These are phyloP conservation scores for Drosophila atripex DNA, from an alignment of 2,888 invertebrate species.

Conservation along the genomic window DNA sequence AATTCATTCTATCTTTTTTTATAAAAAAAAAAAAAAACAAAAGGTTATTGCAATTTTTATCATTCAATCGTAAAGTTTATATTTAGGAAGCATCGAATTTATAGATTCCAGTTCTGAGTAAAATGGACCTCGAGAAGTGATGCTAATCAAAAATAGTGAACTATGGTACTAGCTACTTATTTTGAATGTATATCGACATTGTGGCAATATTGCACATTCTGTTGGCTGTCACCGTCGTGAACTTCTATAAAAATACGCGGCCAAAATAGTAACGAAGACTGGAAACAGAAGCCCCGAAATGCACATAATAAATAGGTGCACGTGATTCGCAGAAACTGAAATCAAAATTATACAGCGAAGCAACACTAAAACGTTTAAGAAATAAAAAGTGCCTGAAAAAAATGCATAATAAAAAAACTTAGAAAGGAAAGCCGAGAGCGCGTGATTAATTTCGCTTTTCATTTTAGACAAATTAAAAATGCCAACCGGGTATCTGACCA, in stretches of 20 bases:
- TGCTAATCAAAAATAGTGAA: too few relatives aligned
- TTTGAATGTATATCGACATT: neutral
- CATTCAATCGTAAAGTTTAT: too few relatives aligned
- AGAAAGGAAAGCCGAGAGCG: constrained; percentile 62
- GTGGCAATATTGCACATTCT: neutral
- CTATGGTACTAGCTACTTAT: too few relatives aligned
- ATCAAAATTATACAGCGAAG: constrained; percentile 39
- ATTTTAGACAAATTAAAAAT: constrained; percentile 31
- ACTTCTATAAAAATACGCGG: constrained; percentile 35
- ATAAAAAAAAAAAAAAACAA: too few relatives aligned
- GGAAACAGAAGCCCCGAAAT: constrained; percentile 36
- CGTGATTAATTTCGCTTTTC: constrained; percentile 63
- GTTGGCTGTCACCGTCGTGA: neutral
- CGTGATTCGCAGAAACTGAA: constrained; percentile 63
- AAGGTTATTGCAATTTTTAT: too few relatives aligned
- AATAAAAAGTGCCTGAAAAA: constrained; percentile 61
- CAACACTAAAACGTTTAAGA: constrained; percentile 48
- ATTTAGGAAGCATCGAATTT: too few relatives aligned
- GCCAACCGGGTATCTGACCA: constrained; percentile 24
- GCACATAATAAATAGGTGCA: constrained; percentile 70
- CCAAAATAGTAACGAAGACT: constrained; percentile 67
- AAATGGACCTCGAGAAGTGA: too few relatives aligned
- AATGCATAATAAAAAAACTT: constrained; percentile 46
- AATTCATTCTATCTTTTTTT: too few relatives aligned
- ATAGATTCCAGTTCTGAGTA: too few relatives aligned